phyloP scores from a whole-genome alignment of 2,797 vertebrate species.

The Gastrophryne carolinensis region DNA sequence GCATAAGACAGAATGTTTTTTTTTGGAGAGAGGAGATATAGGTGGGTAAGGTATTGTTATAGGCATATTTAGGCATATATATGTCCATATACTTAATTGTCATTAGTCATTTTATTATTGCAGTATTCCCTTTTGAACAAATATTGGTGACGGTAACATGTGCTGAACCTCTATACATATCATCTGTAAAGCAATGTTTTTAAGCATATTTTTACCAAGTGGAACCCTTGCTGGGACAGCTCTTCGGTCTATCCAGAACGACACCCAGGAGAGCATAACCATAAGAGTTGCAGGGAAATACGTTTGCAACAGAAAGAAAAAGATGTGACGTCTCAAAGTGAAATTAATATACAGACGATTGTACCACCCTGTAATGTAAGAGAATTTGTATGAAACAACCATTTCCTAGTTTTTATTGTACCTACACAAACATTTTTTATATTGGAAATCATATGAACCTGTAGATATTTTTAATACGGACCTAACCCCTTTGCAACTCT shows the following conservation, averaged over 20 bases:
- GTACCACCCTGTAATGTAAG: conserved; percentile 74
- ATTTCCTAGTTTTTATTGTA: background rate
- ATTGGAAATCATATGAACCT: background rate
- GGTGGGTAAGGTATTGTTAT: too few relatives aligned
- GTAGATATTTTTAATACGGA: too few relatives aligned
- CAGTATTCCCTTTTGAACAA: too few relatives aligned
- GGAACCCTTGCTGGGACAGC: conserved; percentile 82
- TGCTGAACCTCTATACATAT: too few relatives aligned
- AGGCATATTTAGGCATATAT: too few relatives aligned
- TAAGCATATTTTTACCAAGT: conserved; percentile 75
- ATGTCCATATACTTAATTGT: too few relatives aligned
- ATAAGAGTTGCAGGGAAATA: conserved; percentile 81
- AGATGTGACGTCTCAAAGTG: conserved; percentile 78
- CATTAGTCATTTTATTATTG: too few relatives aligned
- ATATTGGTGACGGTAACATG: too few relatives aligned
- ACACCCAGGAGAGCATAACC: conserved; percentile 84
- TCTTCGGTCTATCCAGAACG: conserved; percentile 81
- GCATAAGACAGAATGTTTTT: too few relatives aligned
- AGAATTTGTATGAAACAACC: background rate
- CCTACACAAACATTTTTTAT: background rate
- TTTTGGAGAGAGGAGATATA: too few relatives aligned
- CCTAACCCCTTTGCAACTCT: too few relatives aligned
- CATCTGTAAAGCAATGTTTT: too few relatives aligned
- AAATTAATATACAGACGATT: conserved; percentile 82
- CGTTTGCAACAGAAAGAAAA: conserved; percentile 82